Evolutionary conservation across 2,113 vertebrate genomes (phyloP).

Genomic region (Oncorhynchus mykiss): DNA sequence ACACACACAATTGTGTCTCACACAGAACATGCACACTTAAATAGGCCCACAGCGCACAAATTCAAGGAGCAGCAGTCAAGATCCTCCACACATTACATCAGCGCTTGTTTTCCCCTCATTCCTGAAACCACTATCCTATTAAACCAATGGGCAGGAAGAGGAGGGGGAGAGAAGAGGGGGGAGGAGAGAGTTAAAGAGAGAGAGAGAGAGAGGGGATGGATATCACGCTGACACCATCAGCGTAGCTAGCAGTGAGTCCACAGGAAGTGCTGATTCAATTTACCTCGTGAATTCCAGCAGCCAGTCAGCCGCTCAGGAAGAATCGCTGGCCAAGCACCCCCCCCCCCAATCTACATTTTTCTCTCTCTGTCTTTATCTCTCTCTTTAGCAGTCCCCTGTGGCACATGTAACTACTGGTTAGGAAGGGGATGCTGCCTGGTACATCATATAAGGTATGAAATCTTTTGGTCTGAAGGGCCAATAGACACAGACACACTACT

Average conservation of each 20-base stretch:
- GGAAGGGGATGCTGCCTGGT: slow-evolving; percentile 33
- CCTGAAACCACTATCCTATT: background rate
- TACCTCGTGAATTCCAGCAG: slow-evolving; percentile 38
- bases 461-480: no score
- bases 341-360: slow-evolving; percentile 37
- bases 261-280: slow-evolving; percentile 49
- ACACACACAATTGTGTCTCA: no score
- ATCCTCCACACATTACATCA: background rate
- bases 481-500: no score
- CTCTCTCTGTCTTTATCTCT: slow-evolving; percentile 28
- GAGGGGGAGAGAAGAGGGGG: background rate
- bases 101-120: background rate
- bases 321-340: slow-evolving; percentile 52
- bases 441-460: background rate
- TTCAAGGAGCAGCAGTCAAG: background rate
- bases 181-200: background rate
- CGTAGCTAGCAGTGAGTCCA: slow-evolving; percentile 19
- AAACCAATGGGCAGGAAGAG: background rate
- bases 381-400: slow-evolving; percentile 15
- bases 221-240: slow-evolving; percentile 28
- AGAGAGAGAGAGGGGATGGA: background rate
- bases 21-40: background rate
- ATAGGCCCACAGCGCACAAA: background rate
- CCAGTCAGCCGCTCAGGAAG: slow-evolving; percentile 15
- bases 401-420: background rate